Base-by-base conservation (phyloP, 2,888 invertebrate species). In the Ophion ventricosus region DNA sequence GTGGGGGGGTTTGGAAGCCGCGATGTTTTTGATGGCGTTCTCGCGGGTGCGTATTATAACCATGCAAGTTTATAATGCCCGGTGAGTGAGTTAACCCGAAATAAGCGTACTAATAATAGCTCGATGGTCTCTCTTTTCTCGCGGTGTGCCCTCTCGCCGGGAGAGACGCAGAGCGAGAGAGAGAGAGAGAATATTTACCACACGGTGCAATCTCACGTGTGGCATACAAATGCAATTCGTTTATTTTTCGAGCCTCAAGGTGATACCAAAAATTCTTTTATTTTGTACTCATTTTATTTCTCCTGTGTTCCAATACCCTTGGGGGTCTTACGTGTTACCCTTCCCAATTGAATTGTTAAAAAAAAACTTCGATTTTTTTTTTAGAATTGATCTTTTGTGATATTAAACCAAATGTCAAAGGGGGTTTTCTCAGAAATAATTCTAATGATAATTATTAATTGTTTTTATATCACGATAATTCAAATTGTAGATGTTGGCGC, bases 81-180 rank as follows among this genome's bases (percentile, higher is more conserved):
- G 59, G 70, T 57, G 72, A 35, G 76, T 77, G 80, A 83, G 80
- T 80, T 76, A 67, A 80, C 67, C 80, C 76, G 56, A 80, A 83
- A 84, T 80, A 84, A 73, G 59, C 64, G 63, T 3, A 73, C 80
- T 77, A 73, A 77, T 73, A 78, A 77, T 78, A 78, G 26, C 40
- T 11, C 29, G 20, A 20, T 17, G 35, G 26, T 78, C 57, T 77
- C 59, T 77, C 49, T 35, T 7, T 7, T 35, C 61, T 61, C 66
- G 72, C 29, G 56, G 70, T 56, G 25, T 35, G 11, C 26, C 54
- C 25, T 79, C 26, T 43, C 35, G 49, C 69, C 17, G 25, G 14
- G 61, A 61, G 29, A 25, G 26, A 26, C 23, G 26, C 54, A 25
- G 35, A 63, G 56, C 57, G 23, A 35, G 14, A 29, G 54, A 29